A percentile compares a stretch with the other conserved stretches of the same genome.
Evolutionary conservation across 2,888 invertebrate species (phyloP).

Genomic region (Megamerina dolium): DNA sequence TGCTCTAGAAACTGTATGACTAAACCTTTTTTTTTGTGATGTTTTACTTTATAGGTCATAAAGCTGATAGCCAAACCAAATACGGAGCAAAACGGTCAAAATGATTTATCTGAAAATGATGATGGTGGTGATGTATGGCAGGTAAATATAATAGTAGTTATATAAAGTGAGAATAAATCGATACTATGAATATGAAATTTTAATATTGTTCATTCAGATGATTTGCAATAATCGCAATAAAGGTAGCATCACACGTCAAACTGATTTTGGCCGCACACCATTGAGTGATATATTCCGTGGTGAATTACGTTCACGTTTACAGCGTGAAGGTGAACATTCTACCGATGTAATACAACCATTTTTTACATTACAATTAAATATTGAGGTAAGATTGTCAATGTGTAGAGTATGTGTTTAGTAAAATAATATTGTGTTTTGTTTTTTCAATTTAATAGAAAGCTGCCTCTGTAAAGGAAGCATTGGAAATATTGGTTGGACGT

Average conservation of each 20-base stretch:
- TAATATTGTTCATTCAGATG: conserved; percentile 30
- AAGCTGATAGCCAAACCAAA: conserved; percentile 56
- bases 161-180: not conserved
- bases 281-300: conserved; percentile 92
- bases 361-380: conserved; percentile 90
- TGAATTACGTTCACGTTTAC: conserved; percentile 76
- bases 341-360: conserved; percentile 94
- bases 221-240: conserved; percentile 77
- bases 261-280: conserved; percentile 76
- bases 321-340: conserved; percentile 59
- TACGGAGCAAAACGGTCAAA: conserved; percentile 50
- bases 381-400: conserved; percentile 61
- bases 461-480: conserved; percentile 75
- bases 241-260: conserved; percentile 79
- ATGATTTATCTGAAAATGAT: conserved; percentile 42
- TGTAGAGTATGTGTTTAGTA: not conserved
- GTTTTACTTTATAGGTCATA: conserved; percentile 50
- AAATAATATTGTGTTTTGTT: not conserved
- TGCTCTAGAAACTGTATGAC: no score
- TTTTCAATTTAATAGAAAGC: conserved; percentile 62
- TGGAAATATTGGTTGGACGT: conserved; percentile 78
- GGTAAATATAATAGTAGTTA: conserved; percentile 28
- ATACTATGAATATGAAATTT: not conserved
- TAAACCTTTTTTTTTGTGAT: not conserved
- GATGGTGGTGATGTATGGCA: conserved; percentile 49